Conservation (phyloP, 2,888 invertebrate species). For the Thumatha senex region DNA sequence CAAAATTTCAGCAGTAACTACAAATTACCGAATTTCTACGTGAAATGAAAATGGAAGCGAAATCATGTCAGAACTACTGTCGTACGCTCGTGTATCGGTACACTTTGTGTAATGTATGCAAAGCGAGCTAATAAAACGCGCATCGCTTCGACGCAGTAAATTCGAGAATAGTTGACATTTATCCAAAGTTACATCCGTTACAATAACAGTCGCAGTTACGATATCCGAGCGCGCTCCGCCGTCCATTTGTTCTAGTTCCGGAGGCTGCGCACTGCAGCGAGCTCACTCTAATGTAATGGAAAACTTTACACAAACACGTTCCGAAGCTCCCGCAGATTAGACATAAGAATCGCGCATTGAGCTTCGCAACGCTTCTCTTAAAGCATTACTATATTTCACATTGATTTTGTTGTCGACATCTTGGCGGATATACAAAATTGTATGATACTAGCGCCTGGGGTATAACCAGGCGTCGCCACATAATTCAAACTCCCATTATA, state of each 20-base stretch:
- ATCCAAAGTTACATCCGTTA: slow-evolving; percentile 81
- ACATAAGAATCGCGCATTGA: slow-evolving; percentile 39
- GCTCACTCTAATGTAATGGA: slow-evolving; percentile 68
- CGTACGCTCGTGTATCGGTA: slow-evolving; percentile 56
- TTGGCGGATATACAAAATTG: slow-evolving; percentile 40
- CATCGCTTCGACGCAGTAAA: slow-evolving; percentile 69
- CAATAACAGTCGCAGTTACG: slow-evolving; percentile 77
- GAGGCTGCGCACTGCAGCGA: slow-evolving; percentile 43
- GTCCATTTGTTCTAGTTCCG: slow-evolving; percentile 77
- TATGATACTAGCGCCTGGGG: too few species aligned
- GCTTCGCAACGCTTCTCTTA: slow-evolving; percentile 40
- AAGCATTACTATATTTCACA: slow-evolving; percentile 69
- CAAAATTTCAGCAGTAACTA: slow-evolving; percentile 22
- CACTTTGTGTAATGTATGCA: slow-evolving; percentile 68
- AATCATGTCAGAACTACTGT: slow-evolving; percentile 46
- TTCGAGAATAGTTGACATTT: slow-evolving; percentile 78
- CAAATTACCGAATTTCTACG: slow-evolving; percentile 19
- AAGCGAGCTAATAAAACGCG: slow-evolving; percentile 76
- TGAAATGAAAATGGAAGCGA: slow-evolving; percentile 15
- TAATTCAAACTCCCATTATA: too few species aligned
- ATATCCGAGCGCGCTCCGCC: slow-evolving; percentile 66
- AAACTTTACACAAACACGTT: slow-evolving; percentile 72
- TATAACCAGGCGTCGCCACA: too few species aligned
- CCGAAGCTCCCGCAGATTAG: slow-evolving; percentile 58
- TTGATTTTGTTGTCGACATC: slow-evolving; percentile 44